Evolutionary conservation across 2,888 invertebrate species (phyloP), one percentile per base, ranked within the genome.

Genomic region (Escarpia spicata): DNA sequence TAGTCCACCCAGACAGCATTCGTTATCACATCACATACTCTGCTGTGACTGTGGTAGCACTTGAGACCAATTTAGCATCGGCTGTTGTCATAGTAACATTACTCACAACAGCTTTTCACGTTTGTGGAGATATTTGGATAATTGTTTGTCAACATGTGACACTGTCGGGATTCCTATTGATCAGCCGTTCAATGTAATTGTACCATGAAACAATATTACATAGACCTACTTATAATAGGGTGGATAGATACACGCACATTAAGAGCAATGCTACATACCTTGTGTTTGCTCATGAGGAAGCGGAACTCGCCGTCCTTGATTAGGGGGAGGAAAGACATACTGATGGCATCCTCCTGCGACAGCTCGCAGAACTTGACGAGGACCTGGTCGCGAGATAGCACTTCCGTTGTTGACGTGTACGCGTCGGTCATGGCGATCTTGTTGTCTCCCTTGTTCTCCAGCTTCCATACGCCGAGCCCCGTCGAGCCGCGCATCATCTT

Each of bases 401-500:
- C 92, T 12, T 92, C 92, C 3, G 93, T 90, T 10, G 92, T 93
- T 52, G 92, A 92, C 45, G 91, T 89, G 91, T 91, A 91, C 91
- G 93, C 93, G 52, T 93, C 91, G 91, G 93, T 94, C 89, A 94
- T 92, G 90, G 93, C 90, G 92, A 94, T 92, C 93, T 92, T 92
- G 45, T 92, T 93, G 8, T 92, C 93, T 3, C 92, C 75, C 31
- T 92, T 92, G 92, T 93, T 93, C 90, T 93, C 93, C 91, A 93
- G 91, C 92, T 93, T 93, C 93, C 93, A 93, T 43, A 93, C 93
- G 8, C 93, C 93, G 31, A 93, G 92, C 75, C 93, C 93, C 89
- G 93, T 93, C n/a, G 93, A 93, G 9, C 93, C 93, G n/a, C 93
- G 93, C 92, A 94, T 91, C 93, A 94, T 94, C 90, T 94, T 94